Evolutionary conservation across 2,113 vertebrate genomes (phyloP).

Genomic region (Apaloderma vittatum): DNA sequence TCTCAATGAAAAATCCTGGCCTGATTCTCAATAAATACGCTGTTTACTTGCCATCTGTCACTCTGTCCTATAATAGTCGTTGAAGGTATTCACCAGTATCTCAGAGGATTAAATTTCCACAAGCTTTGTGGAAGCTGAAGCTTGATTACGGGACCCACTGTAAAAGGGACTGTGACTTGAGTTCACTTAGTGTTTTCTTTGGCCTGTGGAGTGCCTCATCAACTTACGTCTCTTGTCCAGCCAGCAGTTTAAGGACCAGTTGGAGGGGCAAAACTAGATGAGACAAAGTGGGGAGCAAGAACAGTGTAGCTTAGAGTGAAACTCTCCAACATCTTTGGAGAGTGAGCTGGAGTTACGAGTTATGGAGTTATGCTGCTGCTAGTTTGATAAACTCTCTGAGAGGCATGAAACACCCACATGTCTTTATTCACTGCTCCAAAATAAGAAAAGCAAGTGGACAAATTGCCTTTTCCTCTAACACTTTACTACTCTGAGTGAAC

Average conservation of each 20-base stretch:
- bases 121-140: background rate
- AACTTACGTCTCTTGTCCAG: background rate
- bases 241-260: background rate
- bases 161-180: background rate
- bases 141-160: background rate
- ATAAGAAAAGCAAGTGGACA: background rate
- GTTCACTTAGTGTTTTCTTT: background rate
- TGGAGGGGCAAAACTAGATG: background rate
- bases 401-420: background rate
- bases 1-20: background rate
- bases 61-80: background rate
- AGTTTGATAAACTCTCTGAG: background rate
- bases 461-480: background rate
- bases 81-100: background rate
- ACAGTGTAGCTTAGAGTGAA: background rate
- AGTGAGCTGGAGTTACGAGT: background rate
- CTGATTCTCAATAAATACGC: background rate
- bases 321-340: background rate
- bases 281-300: background rate
- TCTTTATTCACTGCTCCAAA: background rate
- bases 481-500: background rate
- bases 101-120: background rate
- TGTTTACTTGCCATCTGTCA: background rate
- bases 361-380: background rate
- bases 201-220: background rate